phyloP scores from a whole-genome alignment of 1,140 invertebrate genomes.

The Arion vulgaris region DNA sequence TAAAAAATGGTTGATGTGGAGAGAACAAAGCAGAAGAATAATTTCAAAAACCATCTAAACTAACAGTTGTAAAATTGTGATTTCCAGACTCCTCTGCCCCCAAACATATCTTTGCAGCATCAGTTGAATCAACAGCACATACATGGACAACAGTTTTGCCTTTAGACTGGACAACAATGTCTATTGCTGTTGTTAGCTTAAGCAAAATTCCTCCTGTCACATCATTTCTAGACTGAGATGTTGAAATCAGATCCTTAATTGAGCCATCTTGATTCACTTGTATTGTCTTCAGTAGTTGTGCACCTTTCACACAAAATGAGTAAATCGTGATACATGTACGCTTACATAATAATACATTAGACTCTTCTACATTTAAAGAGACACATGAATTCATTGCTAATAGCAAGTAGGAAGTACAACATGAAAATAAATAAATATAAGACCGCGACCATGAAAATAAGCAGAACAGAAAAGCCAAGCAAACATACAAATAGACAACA shows the following conservation, averaged over 20 bases:
- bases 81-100: not conserved
- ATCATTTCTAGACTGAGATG: conserved; percentile 42
- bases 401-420: too few species aligned
- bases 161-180: conserved; percentile 42
- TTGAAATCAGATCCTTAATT: conserved; percentile 24
- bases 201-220: conserved; percentile 54
- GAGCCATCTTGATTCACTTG: conserved; percentile 27
- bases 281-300: conserved; percentile 41
- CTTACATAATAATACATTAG: not conserved
- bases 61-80: not conserved
- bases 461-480: too few species aligned
- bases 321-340: not conserved
- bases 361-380: not conserved
- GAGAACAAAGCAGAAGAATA: too few species aligned
- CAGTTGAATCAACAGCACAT: conserved; percentile 39
- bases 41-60: not conserved
- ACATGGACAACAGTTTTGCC: conserved; percentile 44
- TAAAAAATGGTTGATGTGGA: too few species aligned
- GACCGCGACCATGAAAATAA: too few species aligned
- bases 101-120: conserved; percentile 21
- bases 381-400: not conserved
- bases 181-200: conserved; percentile 47
- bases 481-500: too few species aligned
- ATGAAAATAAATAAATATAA: too few species aligned
- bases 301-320: conserved; percentile 35